A percentile compares a stretch with the other conserved stretches of the same genome.
Conservation (phyloP, 2,797 vertebrate genomes). For the Sebastes nivosus region DNA sequence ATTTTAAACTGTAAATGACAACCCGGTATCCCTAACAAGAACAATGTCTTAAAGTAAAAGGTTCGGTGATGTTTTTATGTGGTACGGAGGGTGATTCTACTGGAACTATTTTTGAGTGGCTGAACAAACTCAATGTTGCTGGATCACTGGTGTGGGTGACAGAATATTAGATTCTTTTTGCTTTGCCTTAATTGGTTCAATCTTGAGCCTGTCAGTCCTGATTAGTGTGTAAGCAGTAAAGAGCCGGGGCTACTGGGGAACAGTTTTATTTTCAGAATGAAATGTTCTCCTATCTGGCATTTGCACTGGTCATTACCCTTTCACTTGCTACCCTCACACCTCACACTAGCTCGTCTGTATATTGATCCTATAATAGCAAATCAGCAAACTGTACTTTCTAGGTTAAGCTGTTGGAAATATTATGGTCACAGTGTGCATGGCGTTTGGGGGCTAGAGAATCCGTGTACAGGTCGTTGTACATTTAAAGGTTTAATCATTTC, state of each 20-base stretch:
- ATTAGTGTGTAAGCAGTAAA: slow-evolving; percentile 76
- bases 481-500: slow-evolving; percentile 47
- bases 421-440: slow-evolving; percentile 73
- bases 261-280: slow-evolving; percentile 72
- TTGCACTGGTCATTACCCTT: slow-evolving; percentile 54
- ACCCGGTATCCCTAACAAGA: slow-evolving; percentile 9
- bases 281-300: slow-evolving; percentile 50
- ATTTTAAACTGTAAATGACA: slow-evolving; percentile 39
- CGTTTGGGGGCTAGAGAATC: slow-evolving; percentile 46
- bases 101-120: slow-evolving; percentile 56
- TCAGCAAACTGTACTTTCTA: slow-evolving; percentile 47
- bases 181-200: slow-evolving; percentile 82
- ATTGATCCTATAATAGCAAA: slow-evolving; percentile 55
- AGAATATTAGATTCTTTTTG: slow-evolving; percentile 80
- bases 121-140: slow-evolving; percentile 70
- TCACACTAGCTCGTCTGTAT: slow-evolving; percentile 38
- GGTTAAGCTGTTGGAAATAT: slow-evolving; percentile 50
- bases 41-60: slow-evolving; percentile 30
- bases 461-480: slow-evolving; percentile 42
- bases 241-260: slow-evolving; percentile 52
- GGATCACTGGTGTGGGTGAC: slow-evolving; percentile 78
- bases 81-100: slow-evolving; percentile 28
- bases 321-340: slow-evolving; percentile 32
- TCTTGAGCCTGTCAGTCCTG: slow-evolving; percentile 82
- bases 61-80: slow-evolving; percentile 31